Percentiles rank a stretch among this genome's conserved stretches.
phyloP scores from a whole-genome alignment of 2,888 invertebrate genomes.

The Neocrepidodera transversa region DNA sequence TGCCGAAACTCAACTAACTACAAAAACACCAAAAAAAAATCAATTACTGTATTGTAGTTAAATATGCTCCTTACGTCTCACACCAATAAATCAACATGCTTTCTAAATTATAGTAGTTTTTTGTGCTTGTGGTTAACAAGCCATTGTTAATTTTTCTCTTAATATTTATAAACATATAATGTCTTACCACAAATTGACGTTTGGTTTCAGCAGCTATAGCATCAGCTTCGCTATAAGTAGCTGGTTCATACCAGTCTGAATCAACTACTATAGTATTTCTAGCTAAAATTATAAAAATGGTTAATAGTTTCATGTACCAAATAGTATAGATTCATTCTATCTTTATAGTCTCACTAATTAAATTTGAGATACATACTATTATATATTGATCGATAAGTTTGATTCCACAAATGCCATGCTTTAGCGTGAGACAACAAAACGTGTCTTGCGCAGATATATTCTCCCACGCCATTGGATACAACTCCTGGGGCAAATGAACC shows the following conservation, averaged over 20 bases:
- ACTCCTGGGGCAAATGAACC: conserved; percentile 53
- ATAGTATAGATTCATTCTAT: no score
- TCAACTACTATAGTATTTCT: conserved; percentile 63
- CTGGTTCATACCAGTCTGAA: conserved; percentile 69
- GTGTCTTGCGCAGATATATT: conserved; percentile 71
- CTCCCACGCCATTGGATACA: conserved; percentile 62
- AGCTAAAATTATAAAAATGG: conserved; percentile 25
- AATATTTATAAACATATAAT: no score
- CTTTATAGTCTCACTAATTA: no score
- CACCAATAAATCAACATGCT: no score
- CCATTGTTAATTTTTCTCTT: no score
- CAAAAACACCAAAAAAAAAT: no score
- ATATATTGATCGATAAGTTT: conserved; percentile 65
- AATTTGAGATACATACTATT: conserved; percentile 63
- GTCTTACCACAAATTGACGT: conserved; percentile 64
- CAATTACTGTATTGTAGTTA: no score
- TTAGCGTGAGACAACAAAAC: conserved; percentile 72
- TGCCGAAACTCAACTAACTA: no score
- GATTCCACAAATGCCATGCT: conserved; percentile 70
- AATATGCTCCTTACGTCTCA: no score
- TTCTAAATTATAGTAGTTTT: no score
- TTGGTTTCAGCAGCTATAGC: conserved; percentile 67
- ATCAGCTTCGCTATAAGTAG: conserved; percentile 62
- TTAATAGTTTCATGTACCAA: no score
- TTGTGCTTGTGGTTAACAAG: no score